Evolutionary conservation across 2,113 vertebrate species (phyloP).

Genomic region (Pelodiscus sinensis): DNA sequence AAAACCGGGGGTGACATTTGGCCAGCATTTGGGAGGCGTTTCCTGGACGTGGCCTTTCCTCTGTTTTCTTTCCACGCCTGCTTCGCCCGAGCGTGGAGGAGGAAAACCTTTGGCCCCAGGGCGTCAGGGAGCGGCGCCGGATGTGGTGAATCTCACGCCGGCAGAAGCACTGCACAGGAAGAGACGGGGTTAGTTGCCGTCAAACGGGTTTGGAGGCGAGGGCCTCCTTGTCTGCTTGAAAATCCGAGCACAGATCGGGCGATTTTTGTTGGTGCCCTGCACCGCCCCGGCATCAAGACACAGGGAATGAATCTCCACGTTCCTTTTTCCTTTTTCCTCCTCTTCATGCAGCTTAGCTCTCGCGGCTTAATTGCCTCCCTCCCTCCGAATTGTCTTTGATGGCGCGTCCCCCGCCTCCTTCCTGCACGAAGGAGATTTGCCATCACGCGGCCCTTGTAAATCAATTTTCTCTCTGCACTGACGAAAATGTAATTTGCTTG

Average conservation of each 20-base stretch:
- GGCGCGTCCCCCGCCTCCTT: conserved; percentile 51
- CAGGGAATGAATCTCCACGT: background rate
- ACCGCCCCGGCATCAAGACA: background rate
- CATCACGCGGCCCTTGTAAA: conserved; percentile 77
- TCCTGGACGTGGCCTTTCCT: conserved; percentile 48
- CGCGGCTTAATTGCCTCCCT: conserved; percentile 63
- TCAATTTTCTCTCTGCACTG: conserved; percentile 73
- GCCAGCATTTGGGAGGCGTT: conserved; percentile 65
- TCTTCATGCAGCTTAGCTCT: conserved; percentile 65
- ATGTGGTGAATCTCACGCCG: background rate
- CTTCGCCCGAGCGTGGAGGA: background rate
- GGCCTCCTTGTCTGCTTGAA: conserved; percentile 23
- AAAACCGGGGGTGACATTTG: conserved; percentile 63
- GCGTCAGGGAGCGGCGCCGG: too few relatives aligned
- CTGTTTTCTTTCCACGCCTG: conserved; percentile 29
- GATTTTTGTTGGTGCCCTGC: background rate
- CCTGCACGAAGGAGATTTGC: conserved; percentile 71
- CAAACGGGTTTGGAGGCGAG: background rate
- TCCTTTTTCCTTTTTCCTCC: conserved; percentile 20
- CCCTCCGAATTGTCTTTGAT: conserved; percentile 55
- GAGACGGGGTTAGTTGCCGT: conserved; percentile 53
- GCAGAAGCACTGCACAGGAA: background rate
- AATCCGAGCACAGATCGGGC: conserved; percentile 27
- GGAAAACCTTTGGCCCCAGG: conserved; percentile 28
- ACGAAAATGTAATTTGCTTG: conserved; percentile 76